Conservation (phyloP, 2,113 vertebrate species). For the Catagonus wagneri region DNA sequence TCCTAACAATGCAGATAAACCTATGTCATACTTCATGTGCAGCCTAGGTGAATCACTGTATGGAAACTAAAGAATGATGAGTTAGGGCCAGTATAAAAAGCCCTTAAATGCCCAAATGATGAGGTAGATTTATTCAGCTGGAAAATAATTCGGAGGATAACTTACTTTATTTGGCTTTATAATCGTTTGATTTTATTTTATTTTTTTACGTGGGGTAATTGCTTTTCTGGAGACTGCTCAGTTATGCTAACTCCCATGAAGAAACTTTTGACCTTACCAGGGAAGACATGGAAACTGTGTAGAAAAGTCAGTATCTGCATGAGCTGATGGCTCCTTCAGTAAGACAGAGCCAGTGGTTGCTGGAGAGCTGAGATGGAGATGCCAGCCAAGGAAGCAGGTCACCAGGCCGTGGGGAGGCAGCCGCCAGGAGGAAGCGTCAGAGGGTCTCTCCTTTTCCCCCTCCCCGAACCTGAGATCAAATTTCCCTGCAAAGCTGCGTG, state of each 20-base stretch:
- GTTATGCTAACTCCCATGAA: neutral
- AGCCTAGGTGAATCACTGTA: neutral
- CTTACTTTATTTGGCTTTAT: neutral
- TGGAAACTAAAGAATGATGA: neutral
- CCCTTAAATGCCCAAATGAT: neutral
- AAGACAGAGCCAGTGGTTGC: neutral
- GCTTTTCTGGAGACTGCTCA: neutral
- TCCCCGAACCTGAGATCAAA: neutral
- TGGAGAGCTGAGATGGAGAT: neutral
- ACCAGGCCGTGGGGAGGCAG: too few relatives aligned
- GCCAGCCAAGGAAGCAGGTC: neutral
- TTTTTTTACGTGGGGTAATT: neutral
- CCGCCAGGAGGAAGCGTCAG: rapidly evolving
- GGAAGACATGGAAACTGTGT: neutral
- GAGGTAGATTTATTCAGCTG: neutral
- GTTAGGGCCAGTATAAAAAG: neutral
- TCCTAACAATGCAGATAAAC: neutral
- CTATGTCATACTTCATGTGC: neutral
- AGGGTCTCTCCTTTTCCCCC: neutral
- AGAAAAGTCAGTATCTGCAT: neutral
- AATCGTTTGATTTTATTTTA: neutral
- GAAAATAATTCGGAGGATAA: neutral
- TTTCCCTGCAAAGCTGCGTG: neutral
- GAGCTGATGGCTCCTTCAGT: neutral
- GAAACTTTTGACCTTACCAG: neutral